Evolutionary conservation across 2,888 invertebrate species (phyloP), one percentile per base, ranked within the genome.

Genomic region (Chloroclystis v-ata): DNA sequence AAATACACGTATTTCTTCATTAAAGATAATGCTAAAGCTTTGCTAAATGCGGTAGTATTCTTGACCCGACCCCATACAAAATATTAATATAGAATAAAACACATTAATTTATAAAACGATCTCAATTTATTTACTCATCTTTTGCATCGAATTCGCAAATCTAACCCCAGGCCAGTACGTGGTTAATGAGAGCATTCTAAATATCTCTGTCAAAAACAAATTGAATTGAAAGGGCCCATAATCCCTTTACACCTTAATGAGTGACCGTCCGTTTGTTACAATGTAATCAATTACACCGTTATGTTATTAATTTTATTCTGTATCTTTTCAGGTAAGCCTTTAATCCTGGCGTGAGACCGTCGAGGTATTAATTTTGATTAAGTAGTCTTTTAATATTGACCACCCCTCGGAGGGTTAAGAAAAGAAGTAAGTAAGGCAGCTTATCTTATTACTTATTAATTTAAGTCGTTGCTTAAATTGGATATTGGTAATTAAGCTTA

Each of bases 311-410:
- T 47, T 50, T 46, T 52, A 56, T 54, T 52, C 48, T 50, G 41
- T 47, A 39, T 56, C 47, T 46, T 58, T 56, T 28, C 58, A 58
- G 58, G 58, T 58, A 58, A 58, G 58, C 38, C 46, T 16, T 29
- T 28, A 49, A 45, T 42, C 39, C 33, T 30, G 32, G n/a, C 6
- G 39, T 29, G 29, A 4, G 38, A 29, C 49, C 47, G 49, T 38
- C 20, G 41, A 58, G 58, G 58, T 58, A 58, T 54, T 30, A 43
- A 47, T 57, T 51, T 47, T 41, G 38, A 54, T 54, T 48, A 53
- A 35, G 35, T 20, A 35, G 10, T 16, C 14, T 33, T 33, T 35
- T 10, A n/a, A 33, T n/a, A 8, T 8, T 26, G 26, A 26, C 26
- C 8, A 26, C 9, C 26, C 26, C 8, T 26, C 8, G 26, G 4